Percentiles rank a stretch among this genome's conserved stretches.
Conservation (phyloP, 2,888 invertebrate genomes). For the Acanthosepion lycidas region DNA sequence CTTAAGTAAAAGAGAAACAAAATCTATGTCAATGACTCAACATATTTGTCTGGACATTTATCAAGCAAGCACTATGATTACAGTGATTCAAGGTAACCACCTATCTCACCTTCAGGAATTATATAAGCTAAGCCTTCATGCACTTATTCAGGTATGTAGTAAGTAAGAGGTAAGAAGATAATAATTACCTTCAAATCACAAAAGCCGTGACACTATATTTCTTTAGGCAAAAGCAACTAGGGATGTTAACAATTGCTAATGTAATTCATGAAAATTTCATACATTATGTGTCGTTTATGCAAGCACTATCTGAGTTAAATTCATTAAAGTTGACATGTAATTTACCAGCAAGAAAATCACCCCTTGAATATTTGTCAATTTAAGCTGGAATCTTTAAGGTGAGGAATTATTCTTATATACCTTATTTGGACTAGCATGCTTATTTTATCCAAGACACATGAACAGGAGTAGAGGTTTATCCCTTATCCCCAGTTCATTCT, state of each 20-base stretch:
- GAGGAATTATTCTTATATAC: too few species aligned
- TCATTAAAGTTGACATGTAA: not conserved
- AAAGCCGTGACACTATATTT: not conserved
- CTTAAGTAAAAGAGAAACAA: not conserved
- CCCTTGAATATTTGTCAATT: not conserved
- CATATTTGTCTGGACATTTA: not conserved
- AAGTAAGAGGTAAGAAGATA: not conserved
- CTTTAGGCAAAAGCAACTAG: not conserved
- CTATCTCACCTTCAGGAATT: not conserved
- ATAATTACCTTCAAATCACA: conserved; percentile 8
- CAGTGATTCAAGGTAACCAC: not conserved
- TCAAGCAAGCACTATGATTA: not conserved
- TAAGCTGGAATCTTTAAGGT: not conserved
- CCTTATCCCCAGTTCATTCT: too few species aligned
- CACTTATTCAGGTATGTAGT: conserved; percentile 33
- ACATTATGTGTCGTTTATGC: too few species aligned
- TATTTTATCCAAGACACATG: too few species aligned
- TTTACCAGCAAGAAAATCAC: not conserved
- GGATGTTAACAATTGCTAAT: not conserved
- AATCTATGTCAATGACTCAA: not conserved
- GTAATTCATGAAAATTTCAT: not conserved
- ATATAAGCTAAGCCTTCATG: not conserved
- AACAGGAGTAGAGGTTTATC: too few species aligned
- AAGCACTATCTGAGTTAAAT: not conserved
- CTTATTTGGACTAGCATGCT: too few species aligned